These are phyloP conservation scores for Tetraneura akinire DNA, from an alignment of 1,140 invertebrate genomes.

Conservation along the genomic window DNA sequence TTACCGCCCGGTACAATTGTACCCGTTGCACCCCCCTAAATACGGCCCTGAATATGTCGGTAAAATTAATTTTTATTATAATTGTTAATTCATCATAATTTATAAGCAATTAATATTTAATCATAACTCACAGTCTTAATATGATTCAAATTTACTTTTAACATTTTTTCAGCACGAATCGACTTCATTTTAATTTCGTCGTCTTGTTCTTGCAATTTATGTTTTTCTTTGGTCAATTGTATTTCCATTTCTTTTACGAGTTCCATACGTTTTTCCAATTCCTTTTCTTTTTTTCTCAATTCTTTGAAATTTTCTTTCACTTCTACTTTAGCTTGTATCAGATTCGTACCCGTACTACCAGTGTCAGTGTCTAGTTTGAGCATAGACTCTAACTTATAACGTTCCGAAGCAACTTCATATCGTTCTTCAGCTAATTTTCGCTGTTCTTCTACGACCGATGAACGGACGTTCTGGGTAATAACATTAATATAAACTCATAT, in stretches of 20 bases:
- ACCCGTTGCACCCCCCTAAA: too few relatives aligned
- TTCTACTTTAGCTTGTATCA: constrained; percentile 36
- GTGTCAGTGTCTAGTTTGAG: constrained; percentile 7
- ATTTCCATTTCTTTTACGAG: constrained; percentile 17
- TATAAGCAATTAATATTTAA: too few relatives aligned
- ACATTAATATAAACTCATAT: neutral
- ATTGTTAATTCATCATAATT: too few relatives aligned
- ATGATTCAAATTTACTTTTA: neutral
- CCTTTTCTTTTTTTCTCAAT: constrained; percentile 24
- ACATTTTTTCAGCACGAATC: constrained; percentile 44
- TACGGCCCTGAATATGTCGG: too few relatives aligned
- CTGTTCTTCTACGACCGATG: constrained; percentile 36
- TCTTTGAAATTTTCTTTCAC: constrained; percentile 21
- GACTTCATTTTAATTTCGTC: constrained; percentile 37
- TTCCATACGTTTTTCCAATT: constrained; percentile 31
- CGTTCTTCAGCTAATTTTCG: constrained; percentile 41
- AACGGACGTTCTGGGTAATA: constrained; percentile 14
- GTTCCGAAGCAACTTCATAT: constrained; percentile 33
- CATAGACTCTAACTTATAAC: constrained; percentile 25
- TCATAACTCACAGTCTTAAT: too few relatives aligned
- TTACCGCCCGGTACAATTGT: too few relatives aligned
- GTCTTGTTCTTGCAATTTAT: neutral
- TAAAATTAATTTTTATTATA: too few relatives aligned
- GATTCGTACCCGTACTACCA: neutral
- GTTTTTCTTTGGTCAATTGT: constrained; percentile 15